Evolutionary conservation across 2,888 invertebrate genomes (phyloP), one percentile per base, ranked within the genome.

Genomic region (Graphium colonna): DNA sequence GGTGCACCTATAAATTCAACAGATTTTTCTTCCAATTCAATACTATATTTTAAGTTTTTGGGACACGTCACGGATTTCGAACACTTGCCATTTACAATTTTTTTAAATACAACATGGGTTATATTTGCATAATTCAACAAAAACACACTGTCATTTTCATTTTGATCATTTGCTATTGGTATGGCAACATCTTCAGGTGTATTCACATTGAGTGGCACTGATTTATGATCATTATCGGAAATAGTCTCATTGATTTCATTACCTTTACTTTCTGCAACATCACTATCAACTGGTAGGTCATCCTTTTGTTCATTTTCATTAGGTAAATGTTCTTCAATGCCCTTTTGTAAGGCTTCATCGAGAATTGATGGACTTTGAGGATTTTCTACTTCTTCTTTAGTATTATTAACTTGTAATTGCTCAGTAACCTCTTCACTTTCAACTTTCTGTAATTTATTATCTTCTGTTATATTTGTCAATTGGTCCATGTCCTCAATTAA

Each of bases 1-100:
- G 90, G 90, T 54, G 90, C 90, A 56, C 90, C 90, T 56, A 90
- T 63, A 60, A 90, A 77, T 61, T 89, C 81, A 46, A 89, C 80
- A 57, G 79, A 64, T 62, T 84, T 86, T 9, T 79, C 85, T 53
- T 81, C 74, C 53, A 90, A 68, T 60, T 82, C 81, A 61, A 90
- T 75, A 57, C 62, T 80, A 67, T 86, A 90, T 61, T 82, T 82
- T 55, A 90, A 74, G 68, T 80, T 85, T 68, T 81, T 85, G 28
- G 82, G 79, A 63, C 86, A 90, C 57, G 77, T 83, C 17, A 90
- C 88, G 52, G 78, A 75, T 63, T 83, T 84, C 9, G 50, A 64
- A 71, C 83, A 81, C 56, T 72, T 69, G 18, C 81, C 83, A 59
- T 80, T 68, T 52, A 69, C 61, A 55, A 72, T 71, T 63, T 83